Evolutionary conservation across 2,888 invertebrate species (phyloP), one percentile per base, ranked within the genome.

Genomic region (Dermolepida albohirtum): DNA sequence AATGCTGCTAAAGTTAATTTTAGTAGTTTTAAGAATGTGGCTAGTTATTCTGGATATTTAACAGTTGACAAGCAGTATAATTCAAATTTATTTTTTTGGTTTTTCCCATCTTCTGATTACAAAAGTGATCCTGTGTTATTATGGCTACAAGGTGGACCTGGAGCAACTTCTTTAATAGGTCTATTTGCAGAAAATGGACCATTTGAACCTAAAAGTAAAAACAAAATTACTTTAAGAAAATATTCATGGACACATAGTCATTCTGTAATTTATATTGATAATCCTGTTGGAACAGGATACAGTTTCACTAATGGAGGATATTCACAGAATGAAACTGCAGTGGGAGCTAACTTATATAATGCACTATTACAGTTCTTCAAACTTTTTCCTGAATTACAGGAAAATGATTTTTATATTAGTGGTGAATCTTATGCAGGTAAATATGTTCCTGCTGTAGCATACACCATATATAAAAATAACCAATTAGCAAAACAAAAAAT

Each of bases 81-180:
- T 74, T 94, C 95, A 0, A 95, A 96, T 78, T 86, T 93, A 83
- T 96, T 95, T 84, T 95, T 96, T 82, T 96, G 96, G 96, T 96
- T 92, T 79, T 95, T 96, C 79, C 95, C 95, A 0, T 89, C 94
- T 0, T 79, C 85, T 0, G 70, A 79, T 66, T 75, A 75, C 55
- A 84, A 84, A 67, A 82, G 85, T 47, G 90, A 91, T 0, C 93
- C 93, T 0, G 90, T 95, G 0, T 82, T 94, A 0, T 82, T 95
- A 5, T 95, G 95, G 95, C 84, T 95, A 1, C 93, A 95, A 83
- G 95, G 95, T 5, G 95, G 95, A 0, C 95, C 95, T 0, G 94
- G 94, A 0, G 92, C 92, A 0, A 87, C 91, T 0, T 94, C 94
- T 0, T 82, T 95, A 41, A 91, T 89, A 73, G 94, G 94, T 0